A percentile compares a stretch with the other conserved stretches of the same genome.
These are phyloP conservation scores for Paracentrotus lividus DNA, from an alignment of 53 echinoderm and acorn worm genomes.

Conservation along the genomic window DNA sequence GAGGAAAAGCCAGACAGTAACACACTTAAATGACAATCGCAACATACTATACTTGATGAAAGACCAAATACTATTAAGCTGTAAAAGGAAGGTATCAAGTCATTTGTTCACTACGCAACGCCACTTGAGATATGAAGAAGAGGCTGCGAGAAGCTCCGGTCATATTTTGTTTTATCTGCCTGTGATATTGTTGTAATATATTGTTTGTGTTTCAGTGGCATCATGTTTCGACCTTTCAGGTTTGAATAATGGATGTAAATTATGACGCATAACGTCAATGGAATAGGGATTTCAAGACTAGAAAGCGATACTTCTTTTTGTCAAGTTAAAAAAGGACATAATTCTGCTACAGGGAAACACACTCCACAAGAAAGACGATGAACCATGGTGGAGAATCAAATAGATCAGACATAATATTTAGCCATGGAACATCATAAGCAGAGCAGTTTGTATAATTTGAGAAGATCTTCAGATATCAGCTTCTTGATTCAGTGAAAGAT, in stretches of 20 bases:
- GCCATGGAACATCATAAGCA: conserved; percentile 22
- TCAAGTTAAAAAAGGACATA: conserved; percentile 8
- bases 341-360: conserved; percentile 17
- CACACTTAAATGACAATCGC: too few species aligned
- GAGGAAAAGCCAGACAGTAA: background rate
- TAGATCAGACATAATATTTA: conserved; percentile 25
- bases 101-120: conserved; percentile 3
- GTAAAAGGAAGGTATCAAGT: background rate
- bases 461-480: background rate
- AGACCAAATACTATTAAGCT: background rate
- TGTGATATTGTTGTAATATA: background rate
- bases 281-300: background rate
- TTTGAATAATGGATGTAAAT: background rate
- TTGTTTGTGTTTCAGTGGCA: background rate
- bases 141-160: background rate
- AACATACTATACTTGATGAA: too few species aligned
- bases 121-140: background rate
- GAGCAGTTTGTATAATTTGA: conserved; percentile 15
- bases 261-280: background rate
- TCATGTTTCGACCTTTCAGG: background rate
- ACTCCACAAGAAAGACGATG: background rate
- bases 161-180: background rate
- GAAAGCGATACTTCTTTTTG: conserved; percentile 10
- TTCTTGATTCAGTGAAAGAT: conserved; percentile 7
- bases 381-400: conserved; percentile 32